Evolutionary conservation across 1,140 invertebrate species (phyloP).

Genomic region (Chrysomallon squamiferum): DNA sequence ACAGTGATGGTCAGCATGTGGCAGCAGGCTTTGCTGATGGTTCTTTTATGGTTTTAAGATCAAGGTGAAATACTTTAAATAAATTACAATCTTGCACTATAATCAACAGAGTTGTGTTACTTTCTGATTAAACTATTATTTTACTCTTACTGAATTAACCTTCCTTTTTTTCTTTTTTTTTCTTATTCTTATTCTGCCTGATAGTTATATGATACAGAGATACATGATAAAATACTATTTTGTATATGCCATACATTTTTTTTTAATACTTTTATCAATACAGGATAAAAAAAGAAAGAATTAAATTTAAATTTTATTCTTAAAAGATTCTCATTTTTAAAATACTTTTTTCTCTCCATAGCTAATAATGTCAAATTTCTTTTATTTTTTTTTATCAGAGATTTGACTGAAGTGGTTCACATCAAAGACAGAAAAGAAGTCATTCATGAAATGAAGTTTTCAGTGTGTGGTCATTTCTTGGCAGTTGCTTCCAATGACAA

Average conservation of each 20-base stretch:
- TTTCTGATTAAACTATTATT: neutral
- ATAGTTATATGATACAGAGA: too few species aligned
- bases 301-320: too few species aligned
- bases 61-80: constrained; percentile 56
- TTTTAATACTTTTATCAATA: too few species aligned
- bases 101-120: neutral
- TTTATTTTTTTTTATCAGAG: constrained; percentile 41
- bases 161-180: neutral
- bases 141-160: neutral
- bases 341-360: too few species aligned
- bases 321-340: too few species aligned
- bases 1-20: constrained; percentile 56
- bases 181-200: too few species aligned
- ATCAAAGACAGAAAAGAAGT: constrained; percentile 63
- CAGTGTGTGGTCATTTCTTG: constrained; percentile 60
- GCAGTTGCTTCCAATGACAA: constrained; percentile 64
- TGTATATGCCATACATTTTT: too few species aligned
- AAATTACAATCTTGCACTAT: too few species aligned
- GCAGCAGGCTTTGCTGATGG: constrained; percentile 61
- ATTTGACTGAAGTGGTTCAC: constrained; percentile 57
- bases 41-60: constrained; percentile 57
- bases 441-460: constrained; percentile 64
- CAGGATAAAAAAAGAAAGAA: too few species aligned
- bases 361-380: neutral
- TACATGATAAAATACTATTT: too few species aligned